Conservation (phyloP, 2,113 vertebrate species). For the Athene cunicularia region DNA sequence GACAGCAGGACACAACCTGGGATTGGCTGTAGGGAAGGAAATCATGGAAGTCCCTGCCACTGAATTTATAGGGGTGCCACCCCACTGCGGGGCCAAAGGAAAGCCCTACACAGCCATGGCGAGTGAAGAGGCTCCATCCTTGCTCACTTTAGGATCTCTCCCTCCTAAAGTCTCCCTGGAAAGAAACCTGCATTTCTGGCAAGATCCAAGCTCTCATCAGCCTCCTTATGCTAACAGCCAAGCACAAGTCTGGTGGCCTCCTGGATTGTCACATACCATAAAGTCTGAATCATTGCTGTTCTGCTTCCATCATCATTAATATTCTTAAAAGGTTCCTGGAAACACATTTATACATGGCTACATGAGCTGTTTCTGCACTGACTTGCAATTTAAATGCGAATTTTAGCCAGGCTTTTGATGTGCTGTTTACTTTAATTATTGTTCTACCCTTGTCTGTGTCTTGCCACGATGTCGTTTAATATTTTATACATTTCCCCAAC, state of each 20-base stretch:
- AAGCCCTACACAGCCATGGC: not conserved
- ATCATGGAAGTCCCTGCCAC: fast-evolving
- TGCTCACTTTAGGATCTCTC: not conserved
- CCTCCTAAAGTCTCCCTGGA: not conserved
- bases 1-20: not conserved
- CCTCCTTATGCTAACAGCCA: constrained; percentile 18
- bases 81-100: fast-evolving
- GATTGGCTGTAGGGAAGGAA: not conserved
- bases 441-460: constrained; percentile 65
- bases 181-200: not conserved
- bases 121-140: not conserved
- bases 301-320: constrained; percentile 74
- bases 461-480: constrained; percentile 70
- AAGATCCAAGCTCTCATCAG: constrained; percentile 18
- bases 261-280: constrained; percentile 66
- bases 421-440: constrained; percentile 79
- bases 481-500: constrained; percentile 67
- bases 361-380: constrained; percentile 61
- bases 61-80: not conserved
- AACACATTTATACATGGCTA: constrained; percentile 71
- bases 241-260: constrained; percentile 43
- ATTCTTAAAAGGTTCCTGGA: constrained; percentile 78
- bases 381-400: constrained; percentile 74
- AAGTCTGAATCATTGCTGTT: constrained; percentile 60
- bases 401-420: constrained; percentile 75